These are phyloP conservation scores for Tamias sibiricus DNA, from an alignment of 2,113 vertebrate genomes.

Conservation along the genomic window DNA sequence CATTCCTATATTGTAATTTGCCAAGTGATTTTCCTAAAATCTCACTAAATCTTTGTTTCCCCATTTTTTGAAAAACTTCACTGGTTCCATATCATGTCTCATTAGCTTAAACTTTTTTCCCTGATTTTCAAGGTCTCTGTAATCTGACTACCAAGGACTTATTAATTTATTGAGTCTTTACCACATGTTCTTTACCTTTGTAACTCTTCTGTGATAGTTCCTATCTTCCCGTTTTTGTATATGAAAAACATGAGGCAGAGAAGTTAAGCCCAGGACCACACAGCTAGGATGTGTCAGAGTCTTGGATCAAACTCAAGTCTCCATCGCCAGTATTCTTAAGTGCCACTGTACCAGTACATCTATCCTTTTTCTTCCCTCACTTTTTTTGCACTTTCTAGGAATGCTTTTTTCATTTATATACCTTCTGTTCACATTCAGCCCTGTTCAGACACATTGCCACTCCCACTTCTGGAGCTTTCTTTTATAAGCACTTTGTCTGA, in stretches of 20 bases:
- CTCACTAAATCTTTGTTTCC: neutral
- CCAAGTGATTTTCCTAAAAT: neutral
- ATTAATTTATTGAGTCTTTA: neutral
- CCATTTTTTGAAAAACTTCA: neutral
- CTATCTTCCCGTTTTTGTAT: neutral
- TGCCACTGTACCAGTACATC: neutral
- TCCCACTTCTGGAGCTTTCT: neutral
- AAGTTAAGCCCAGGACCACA: too few relatives aligned
- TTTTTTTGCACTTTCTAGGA: neutral
- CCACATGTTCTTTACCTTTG: neutral
- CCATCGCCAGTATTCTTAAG: neutral
- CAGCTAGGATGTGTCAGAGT: neutral
- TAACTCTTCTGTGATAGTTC: neutral
- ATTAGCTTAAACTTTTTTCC: neutral
- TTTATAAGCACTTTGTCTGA: neutral
- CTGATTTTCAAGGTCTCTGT: neutral
- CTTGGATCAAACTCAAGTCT: neutral
- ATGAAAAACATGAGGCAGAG: neutral
- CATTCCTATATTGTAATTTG: neutral
- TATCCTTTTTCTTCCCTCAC: neutral
- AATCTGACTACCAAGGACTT: neutral
- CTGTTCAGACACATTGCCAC: neutral
- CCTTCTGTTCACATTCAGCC: neutral
- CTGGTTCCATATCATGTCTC: neutral
- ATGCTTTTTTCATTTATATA: neutral